phyloP scores from a whole-genome alignment of 64 coral and sea anemone species.

The Trachythela sp. region DNA sequence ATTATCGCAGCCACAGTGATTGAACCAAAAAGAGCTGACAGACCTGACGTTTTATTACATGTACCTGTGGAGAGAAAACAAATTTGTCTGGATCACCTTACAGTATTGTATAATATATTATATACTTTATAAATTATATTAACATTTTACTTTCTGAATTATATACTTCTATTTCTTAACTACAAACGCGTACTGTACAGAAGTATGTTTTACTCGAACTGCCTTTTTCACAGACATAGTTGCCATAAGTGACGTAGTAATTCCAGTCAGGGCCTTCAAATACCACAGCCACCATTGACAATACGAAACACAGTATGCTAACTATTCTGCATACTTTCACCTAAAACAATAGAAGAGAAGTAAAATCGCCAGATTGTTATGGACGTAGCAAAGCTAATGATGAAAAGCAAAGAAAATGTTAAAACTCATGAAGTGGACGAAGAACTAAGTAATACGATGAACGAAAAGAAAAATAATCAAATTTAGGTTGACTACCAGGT shows the following conservation, averaged over 20 bases:
- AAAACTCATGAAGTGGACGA: too few relatives aligned
- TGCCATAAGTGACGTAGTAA: neutral
- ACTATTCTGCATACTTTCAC: neutral
- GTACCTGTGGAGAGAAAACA: neutral
- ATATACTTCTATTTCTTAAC: too few relatives aligned
- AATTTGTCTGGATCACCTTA: too few relatives aligned
- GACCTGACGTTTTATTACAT: neutral
- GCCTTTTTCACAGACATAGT: neutral
- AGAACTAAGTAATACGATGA: too few relatives aligned
- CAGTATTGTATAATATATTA: too few relatives aligned
- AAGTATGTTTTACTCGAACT: neutral
- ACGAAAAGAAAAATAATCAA: too few relatives aligned
- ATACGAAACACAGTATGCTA: neutral
- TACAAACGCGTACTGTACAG: too few relatives aligned
- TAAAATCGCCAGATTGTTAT: too few relatives aligned
- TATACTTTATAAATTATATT: too few relatives aligned
- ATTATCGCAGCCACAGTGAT: neutral
- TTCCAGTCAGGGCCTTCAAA: neutral
- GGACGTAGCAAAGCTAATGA: too few relatives aligned
- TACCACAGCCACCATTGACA: neutral
- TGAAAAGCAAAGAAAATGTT: too few relatives aligned
- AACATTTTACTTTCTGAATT: too few relatives aligned
- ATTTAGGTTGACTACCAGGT: neutral
- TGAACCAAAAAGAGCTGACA: neutral
- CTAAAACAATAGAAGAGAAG: neutral